Base-by-base conservation (phyloP, 1,140 invertebrate genomes). In the Uloborus diversus region DNA sequence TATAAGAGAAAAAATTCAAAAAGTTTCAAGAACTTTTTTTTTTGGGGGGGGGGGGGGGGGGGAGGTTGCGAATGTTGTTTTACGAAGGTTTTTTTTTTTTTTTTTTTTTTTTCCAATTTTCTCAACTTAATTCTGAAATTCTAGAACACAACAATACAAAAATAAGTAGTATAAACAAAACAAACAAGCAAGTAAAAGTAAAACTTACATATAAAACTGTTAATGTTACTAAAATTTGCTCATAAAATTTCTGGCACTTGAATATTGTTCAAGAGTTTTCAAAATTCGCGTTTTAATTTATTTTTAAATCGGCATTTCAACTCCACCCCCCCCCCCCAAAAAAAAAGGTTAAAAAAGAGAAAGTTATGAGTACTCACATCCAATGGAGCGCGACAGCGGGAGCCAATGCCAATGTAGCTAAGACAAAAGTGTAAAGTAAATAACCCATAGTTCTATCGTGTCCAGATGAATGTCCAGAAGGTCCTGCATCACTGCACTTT, bases 321-420 rank as follows among this genome's bases (percentile, higher is more conserved):
- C n/a, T n/a, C n/a, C n/a, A n/a, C n/a, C n/a, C n/a, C n/a, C n/a
- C n/a, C n/a, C n/a, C n/a, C n/a, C n/a, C n/a, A n/a, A 42, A 11
- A 20, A 4, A 65, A 65, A 42, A 47, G 25, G 0, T 33, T 2
- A 2, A 25, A 13, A 42, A 42, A 53, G n/a, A n/a, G n/a, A n/a
- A n/a, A n/a, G n/a, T n/a, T n/a, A n/a, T n/a, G n/a, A 61, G n/a
- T 57, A 70, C 68, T 70, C 49, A 70, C 68, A 70, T 70, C 68
- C 68, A 70, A 27, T 70, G 68, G 49, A 70, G 49, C 25, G 68
- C 68, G 17, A 53, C 37, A 4, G 68, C 37, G 1, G 68, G 68
- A 35, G 68, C 37, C 32, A 70, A 33, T 25, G 37, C 27, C 53
- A 68, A 49, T 25, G 33, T 70, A 7, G 68, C 49, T 57, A 57